Evolutionary conservation across 2,888 invertebrate genomes (phyloP).

Genomic region (Drosophila paranaensis): DNA sequence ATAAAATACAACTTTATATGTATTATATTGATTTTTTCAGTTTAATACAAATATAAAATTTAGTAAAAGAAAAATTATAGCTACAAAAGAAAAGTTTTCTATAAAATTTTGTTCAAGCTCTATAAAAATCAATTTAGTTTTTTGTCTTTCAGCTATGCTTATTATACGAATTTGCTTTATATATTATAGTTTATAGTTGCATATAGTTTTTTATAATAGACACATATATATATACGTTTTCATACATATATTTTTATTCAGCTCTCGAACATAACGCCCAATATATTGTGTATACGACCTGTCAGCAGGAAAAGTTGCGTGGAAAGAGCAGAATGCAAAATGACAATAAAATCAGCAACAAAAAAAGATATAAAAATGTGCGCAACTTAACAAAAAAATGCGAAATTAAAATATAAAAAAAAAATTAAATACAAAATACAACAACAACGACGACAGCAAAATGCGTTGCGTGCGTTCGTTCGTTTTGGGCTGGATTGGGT

Average conservation of each 20-base stretch:
- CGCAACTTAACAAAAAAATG: slow-evolving; percentile 22
- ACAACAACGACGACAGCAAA: slow-evolving; percentile 10
- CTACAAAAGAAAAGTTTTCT: background rate
- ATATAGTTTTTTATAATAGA: background rate
- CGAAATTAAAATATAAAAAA: slow-evolving; percentile 33
- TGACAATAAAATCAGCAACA: slow-evolving; percentile 65
- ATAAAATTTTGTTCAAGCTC: background rate
- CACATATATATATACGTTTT: background rate
- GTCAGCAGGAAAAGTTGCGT: slow-evolving; percentile 19
- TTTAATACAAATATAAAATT: too few relatives aligned
- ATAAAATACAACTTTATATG: too few relatives aligned
- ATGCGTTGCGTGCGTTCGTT: slow-evolving; percentile 35
- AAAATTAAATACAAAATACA: slow-evolving; percentile 21
- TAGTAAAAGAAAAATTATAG: too few relatives aligned
- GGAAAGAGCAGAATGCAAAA: slow-evolving; percentile 54
- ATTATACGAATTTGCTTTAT: background rate
- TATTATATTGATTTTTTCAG: too few relatives aligned
- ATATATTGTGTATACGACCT: slow-evolving; percentile 15
- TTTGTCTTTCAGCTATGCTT: background rate
- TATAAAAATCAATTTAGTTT: background rate
- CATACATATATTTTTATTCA: background rate
- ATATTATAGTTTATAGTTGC: background rate
- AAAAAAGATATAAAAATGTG: slow-evolving; percentile 35
- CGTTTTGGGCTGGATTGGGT: slow-evolving; percentile 40
- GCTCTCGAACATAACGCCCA: slow-evolving; percentile 3